Base-by-base conservation (phyloP, 1,140 invertebrate genomes). In the Aphelenchoides besseyi region DNA sequence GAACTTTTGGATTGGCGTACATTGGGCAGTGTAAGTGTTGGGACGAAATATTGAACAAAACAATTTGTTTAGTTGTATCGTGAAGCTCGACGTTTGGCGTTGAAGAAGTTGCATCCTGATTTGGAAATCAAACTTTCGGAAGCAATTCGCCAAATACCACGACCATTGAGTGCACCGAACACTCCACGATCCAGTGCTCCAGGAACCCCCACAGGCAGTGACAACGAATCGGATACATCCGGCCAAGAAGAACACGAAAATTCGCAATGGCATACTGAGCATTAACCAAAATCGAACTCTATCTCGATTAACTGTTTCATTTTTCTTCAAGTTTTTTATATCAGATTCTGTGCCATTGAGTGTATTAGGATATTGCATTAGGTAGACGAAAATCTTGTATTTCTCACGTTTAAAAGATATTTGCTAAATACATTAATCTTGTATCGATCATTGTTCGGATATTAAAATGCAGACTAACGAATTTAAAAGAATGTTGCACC, bases 1-100 rank as follows among this genome's bases (percentile, higher is more conserved):
- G 97, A 99, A 86, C 87, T 99, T 37, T 88, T 99, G 26, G 97
- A 99, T 86, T 99, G 97, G 97, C 91, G 93, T 87, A 98, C 94
- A 86, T 89, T 98, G 33, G 83, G 83, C 68, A 67, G 30, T 0
- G 78, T 79, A 62, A 59, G 68, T 61, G 52, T 33, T 0, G 35
- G 16, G 9, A 0, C 23, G 37, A 29, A 18, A 26, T 26, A 18
- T 69, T 26, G n/a, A 59, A 29, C 23, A 16, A 35, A n/a, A 12
- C 0, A 16, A 36, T 16, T 18, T 52, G 77, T 79, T 68, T 33
- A 82, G 80, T 76, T 79, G 18, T 83, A 74, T 57, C 83, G 83
- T 3, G 82, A 84, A 54, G 79, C 81, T 30, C 76, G 82, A 52
- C 72, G 81, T 8, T 70, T 85, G 68, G 83, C 82, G 9, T 70